These are phyloP conservation scores for Megalops cyprinoides DNA, from an alignment of 2,797 vertebrate genomes.

Conservation along the genomic window DNA sequence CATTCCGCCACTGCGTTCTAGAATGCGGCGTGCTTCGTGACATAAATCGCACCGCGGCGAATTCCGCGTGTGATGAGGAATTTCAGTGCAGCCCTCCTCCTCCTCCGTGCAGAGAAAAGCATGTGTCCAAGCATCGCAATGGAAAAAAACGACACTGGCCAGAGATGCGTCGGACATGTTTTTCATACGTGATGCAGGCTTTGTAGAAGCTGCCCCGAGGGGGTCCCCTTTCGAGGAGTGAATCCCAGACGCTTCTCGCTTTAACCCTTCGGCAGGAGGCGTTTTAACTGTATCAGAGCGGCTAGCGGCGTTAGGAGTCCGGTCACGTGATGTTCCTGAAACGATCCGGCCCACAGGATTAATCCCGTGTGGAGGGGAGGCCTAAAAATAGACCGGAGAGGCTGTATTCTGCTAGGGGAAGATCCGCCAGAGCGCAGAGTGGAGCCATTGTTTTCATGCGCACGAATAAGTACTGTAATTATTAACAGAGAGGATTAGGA, in stretches of 20 bases:
- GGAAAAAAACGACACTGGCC: not conserved
- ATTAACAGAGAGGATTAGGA: not conserved
- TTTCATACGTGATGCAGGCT: not conserved
- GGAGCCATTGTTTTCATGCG: not conserved
- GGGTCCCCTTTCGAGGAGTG: not conserved
- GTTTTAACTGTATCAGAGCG: constrained; percentile 13
- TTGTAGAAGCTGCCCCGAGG: not conserved
- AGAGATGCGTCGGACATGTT: not conserved
- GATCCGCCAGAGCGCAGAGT: constrained; percentile 16
- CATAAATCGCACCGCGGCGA: constrained; percentile 36
- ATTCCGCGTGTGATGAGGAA: constrained; percentile 30
- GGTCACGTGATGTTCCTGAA: constrained; percentile 49
- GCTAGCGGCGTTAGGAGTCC: constrained; percentile 31
- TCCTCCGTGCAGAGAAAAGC: not conserved
- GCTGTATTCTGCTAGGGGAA: constrained; percentile 9
- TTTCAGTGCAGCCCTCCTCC: constrained; percentile 25
- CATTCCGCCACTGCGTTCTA: not conserved
- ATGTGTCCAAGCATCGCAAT: too few relatives aligned
- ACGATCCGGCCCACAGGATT: constrained; percentile 32
- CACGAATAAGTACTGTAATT: not conserved
- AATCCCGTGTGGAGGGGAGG: constrained; percentile 19
- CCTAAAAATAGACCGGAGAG: constrained; percentile 33
- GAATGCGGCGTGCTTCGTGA: constrained; percentile 22
- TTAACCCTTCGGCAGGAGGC: not conserved
- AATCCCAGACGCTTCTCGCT: not conserved